Percentiles rank a stretch among this genome's conserved stretches.
phyloP scores from a whole-genome alignment of 2,113 vertebrate genomes.

The Heterochromis multidens region DNA sequence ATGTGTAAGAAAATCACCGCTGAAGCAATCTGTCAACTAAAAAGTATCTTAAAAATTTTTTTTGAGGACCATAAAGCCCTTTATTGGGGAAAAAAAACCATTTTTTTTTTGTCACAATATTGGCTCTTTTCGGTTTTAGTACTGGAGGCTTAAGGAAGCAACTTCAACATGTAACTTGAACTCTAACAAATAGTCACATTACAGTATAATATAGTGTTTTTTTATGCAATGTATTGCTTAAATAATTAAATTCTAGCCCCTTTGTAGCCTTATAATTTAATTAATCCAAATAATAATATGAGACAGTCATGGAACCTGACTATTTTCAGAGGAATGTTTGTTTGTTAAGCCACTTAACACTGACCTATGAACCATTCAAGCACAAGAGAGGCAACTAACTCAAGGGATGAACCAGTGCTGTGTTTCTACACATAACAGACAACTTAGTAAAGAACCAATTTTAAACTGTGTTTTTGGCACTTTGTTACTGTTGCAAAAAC shows the following conservation, averaged over 20 bases:
- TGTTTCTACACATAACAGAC: background rate
- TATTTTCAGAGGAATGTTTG: background rate
- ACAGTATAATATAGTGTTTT: too few relatives aligned
- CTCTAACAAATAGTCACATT: background rate
- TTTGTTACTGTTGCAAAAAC: background rate
- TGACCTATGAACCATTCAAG: background rate
- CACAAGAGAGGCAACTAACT: too few relatives aligned
- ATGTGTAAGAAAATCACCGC: background rate
- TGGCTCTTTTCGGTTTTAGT: too few relatives aligned
- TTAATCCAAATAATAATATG: background rate
- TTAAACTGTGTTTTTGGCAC: background rate
- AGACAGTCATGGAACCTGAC: too few relatives aligned
- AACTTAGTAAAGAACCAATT: background rate
- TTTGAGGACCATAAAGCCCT: background rate
- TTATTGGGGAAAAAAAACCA: too few relatives aligned
- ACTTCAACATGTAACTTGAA: background rate
- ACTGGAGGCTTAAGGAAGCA: background rate
- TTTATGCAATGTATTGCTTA: background rate
- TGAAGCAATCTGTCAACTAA: background rate
- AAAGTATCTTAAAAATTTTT: background rate
- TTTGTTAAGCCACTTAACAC: background rate
- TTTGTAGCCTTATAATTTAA: background rate
- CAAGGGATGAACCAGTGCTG: background rate
- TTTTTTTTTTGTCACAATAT: too few relatives aligned
- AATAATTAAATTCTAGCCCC: too few relatives aligned